These are phyloP conservation scores for Helicorthomorpha holstii DNA, from an alignment of 1,140 invertebrate genomes.

Conservation along the genomic window DNA sequence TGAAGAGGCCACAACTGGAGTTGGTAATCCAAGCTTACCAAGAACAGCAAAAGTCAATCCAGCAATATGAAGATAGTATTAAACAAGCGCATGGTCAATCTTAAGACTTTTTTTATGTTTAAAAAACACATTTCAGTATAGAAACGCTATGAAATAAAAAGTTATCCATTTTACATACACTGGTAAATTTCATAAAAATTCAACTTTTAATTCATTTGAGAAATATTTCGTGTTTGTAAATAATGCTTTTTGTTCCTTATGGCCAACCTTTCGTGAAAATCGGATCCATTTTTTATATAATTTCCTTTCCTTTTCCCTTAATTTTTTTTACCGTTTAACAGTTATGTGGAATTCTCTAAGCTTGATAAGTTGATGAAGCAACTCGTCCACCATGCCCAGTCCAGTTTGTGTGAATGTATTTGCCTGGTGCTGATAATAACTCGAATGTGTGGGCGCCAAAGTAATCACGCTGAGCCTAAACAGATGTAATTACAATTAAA, in stretches of 20 bases:
- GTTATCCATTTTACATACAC: too few relatives aligned
- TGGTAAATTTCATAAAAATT: too few relatives aligned
- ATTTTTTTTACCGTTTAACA: too few relatives aligned
- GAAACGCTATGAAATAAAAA: too few relatives aligned
- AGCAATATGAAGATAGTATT: neutral
- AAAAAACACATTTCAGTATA: neutral
- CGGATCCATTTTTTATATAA: too few relatives aligned
- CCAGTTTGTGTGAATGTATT: conserved; percentile 96
- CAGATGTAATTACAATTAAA: conserved; percentile 15
- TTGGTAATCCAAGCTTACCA: neutral
- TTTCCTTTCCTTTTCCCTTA: too few relatives aligned
- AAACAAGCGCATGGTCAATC: neutral
- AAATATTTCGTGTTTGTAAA: too few relatives aligned
- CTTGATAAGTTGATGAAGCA: conserved; percentile 86
- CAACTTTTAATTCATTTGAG: too few relatives aligned
- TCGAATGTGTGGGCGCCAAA: conserved; percentile 99
- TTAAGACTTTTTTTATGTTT: neutral
- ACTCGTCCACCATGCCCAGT: conserved; percentile 94
- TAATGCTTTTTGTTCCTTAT: too few relatives aligned
- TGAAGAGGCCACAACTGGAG: neutral
- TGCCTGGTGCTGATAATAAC: conserved; percentile 63
- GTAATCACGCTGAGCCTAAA: conserved; percentile 90
- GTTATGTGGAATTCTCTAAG: too few relatives aligned
- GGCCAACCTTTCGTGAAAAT: too few relatives aligned
- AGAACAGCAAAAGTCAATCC: neutral